Conservation (phyloP, 2,888 invertebrate species). For the Cerastoderma edule region DNA sequence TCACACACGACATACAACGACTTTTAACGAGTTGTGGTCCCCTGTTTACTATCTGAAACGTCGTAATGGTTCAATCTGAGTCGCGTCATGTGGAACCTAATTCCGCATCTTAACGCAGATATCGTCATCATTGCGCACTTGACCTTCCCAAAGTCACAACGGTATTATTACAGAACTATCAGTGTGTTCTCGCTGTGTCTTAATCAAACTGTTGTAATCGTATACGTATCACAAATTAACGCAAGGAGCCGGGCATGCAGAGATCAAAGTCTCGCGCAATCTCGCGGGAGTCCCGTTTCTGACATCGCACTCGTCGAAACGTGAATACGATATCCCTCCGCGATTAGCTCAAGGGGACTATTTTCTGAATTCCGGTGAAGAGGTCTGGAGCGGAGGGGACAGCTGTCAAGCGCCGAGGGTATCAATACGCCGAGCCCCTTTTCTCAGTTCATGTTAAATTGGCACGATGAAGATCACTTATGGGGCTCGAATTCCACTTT, state of each 20-base stretch:
- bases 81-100: no score
- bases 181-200: conserved; percentile 1
- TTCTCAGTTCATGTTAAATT: conserved; percentile 19
- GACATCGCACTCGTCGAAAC: conserved; percentile 29
- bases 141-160: conserved; percentile 4
- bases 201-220: conserved; percentile 16
- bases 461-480: conserved; percentile 17
- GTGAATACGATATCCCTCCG: conserved; percentile 56
- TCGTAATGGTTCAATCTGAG: no score
- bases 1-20: no score
- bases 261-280: conserved; percentile 53
- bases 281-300: conserved; percentile 48
- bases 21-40: no score
- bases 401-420: conserved; percentile 49
- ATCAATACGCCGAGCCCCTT: conserved; percentile 36
- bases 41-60: no score
- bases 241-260: conserved; percentile 27
- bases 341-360: conserved; percentile 52
- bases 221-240: conserved; percentile 38
- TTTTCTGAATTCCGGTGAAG: conserved; percentile 31
- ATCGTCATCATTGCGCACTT: no score
- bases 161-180: not conserved
- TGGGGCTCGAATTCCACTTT: conserved; percentile 20
- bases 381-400: conserved; percentile 29
- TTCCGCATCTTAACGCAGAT: no score